Evolutionary conservation across 2,113 vertebrate genomes (phyloP).

Genomic region (Laticauda colubrina): DNA sequence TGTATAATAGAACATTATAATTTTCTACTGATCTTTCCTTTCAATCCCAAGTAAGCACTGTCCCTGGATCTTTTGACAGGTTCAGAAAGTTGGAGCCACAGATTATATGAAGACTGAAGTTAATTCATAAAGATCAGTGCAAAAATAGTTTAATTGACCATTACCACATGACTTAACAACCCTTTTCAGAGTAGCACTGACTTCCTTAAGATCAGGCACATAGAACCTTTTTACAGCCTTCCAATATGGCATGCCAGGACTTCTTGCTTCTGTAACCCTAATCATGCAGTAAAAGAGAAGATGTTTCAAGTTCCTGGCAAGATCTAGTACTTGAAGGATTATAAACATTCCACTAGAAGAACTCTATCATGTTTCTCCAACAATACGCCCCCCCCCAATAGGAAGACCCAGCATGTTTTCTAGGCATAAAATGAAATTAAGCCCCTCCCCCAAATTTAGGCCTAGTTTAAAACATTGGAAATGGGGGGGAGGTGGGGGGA

Average conservation of each 20-base stretch:
- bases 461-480: too few species aligned
- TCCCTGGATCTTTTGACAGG: background rate
- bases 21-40: background rate
- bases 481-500: too few species aligned
- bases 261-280: background rate
- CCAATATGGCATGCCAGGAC: background rate
- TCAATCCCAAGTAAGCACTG: background rate
- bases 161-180: background rate
- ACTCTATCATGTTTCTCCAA: background rate
- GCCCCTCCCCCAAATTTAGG: too few species aligned
- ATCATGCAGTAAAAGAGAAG: conserved; percentile 10
- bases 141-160: background rate
- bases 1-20: background rate
- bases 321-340: background rate
- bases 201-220: background rate
- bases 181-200: background rate
- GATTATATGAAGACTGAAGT: background rate
- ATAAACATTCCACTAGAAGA: background rate
- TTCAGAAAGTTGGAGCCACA: background rate
- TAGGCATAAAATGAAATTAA: too few species aligned
- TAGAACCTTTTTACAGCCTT: background rate
- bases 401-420: too few species aligned
- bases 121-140: background rate
- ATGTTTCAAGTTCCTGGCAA: conserved; percentile 3
- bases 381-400: too few species aligned